Evolutionary conservation across 2,797 vertebrate species (phyloP), one percentile per base, ranked within the genome.

Genomic region (Pristis pectinata): DNA sequence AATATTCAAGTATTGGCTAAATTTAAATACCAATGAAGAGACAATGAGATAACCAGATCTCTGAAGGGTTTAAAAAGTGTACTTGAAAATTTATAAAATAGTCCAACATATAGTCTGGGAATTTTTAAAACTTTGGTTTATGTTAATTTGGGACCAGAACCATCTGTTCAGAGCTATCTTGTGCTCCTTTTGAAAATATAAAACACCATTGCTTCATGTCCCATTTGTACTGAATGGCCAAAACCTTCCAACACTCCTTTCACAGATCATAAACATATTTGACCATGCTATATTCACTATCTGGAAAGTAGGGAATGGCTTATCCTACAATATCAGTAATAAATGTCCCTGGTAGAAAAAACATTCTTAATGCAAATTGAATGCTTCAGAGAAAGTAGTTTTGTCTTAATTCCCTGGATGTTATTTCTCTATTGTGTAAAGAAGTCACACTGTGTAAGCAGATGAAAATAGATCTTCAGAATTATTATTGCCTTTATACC

Each of bases 331-430:
- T 53, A 53, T 34, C 44, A 22, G 44, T 76, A 41, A 76, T 94
- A 56, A 53, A 53, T 76, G 44, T 56, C 49, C 9, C 49, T 72
- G 92, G 30, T 53, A 64, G 76, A 53, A 94, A 56, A 94, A 94
- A 94, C 34, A 94, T 74, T 94, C 72, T 94, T 37, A 94, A 94
- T 76, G 92, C 92, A 94, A 94, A 76, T 94, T 94, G 70, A 94
- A 76, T 94, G 92, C 44, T 94, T 94, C 92, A 56, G 70, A 94
- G 30, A 76, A 94, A 94, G 15, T 76, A 76, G 27, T 94, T 92
- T 94, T 76, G 70, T 76, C 44, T 94, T 94, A 94, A 94, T 94
- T 76, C 70, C 44, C 92, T 76, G 70, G 44, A 94, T 94, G 56
- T 53, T 94, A 76, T 94, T 94, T 70, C 27, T 76, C 30, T 76